These are phyloP conservation scores for Nettapus auritus DNA, from an alignment of 2,113 vertebrate species.

Conservation along the genomic window DNA sequence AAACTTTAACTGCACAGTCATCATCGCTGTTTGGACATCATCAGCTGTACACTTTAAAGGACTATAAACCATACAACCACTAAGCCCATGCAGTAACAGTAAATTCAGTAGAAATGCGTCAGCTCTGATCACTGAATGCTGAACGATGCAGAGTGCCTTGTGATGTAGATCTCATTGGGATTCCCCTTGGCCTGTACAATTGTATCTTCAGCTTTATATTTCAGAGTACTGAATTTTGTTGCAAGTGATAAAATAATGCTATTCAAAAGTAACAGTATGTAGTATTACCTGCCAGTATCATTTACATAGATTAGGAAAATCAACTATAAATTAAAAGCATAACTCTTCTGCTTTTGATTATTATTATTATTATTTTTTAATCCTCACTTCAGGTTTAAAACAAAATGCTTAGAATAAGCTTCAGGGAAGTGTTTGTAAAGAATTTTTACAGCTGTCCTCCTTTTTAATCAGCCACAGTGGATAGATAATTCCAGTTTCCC, in stretches of 20 bases:
- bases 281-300: neutral
- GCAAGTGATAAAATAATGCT: neutral
- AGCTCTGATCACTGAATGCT: neutral
- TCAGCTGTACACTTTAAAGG: neutral
- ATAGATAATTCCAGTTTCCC: neutral
- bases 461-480: constrained; percentile 1
- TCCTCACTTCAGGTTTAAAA: constrained; percentile 23
- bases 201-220: neutral
- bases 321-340: neutral
- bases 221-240: neutral
- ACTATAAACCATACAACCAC: neutral
- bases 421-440: neutral
- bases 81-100: neutral
- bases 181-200: neutral
- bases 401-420: neutral
- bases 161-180: neutral
- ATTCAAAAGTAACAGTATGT: neutral
- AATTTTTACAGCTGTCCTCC: neutral
- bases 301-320: neutral
- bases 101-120: neutral
- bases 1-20: neutral
- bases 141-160: neutral
- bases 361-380: neutral
- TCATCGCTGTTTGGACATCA: neutral
- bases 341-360: neutral